Evolutionary conservation across 2,113 vertebrate species (phyloP).

Genomic region (Amia ocellicauda): DNA sequence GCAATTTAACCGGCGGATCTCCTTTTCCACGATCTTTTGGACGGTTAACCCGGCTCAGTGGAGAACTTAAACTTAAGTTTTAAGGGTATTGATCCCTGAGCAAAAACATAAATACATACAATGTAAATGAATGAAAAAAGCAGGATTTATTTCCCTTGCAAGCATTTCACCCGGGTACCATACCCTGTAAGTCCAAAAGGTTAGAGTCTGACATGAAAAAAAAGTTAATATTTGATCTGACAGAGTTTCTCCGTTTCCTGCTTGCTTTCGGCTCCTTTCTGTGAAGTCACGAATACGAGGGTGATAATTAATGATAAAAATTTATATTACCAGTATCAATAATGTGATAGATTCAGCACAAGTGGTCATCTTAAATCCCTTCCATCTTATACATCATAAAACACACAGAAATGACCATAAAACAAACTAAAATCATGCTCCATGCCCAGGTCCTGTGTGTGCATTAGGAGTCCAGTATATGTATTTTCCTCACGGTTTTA

Average conservation of each 20-base stretch:
- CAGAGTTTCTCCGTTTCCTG: neutral
- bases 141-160: slow-evolving; percentile 4
- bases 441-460: slow-evolving; percentile 39
- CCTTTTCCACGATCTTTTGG: too few species aligned
- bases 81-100: neutral
- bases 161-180: neutral
- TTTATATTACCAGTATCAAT: slow-evolving; percentile 22
- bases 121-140: slow-evolving; percentile 17
- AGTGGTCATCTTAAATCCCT: neutral
- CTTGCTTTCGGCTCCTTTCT: neutral
- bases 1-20: too few species aligned
- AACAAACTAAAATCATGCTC: slow-evolving; percentile 11
- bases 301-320: neutral
- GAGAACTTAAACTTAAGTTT: neutral
- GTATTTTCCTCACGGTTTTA: too few species aligned
- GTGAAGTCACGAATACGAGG: too few species aligned
- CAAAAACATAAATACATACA: slow-evolving; percentile 5
- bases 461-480: too few species aligned
- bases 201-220: slow-evolving; percentile 3
- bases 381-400: neutral
- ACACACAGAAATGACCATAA: slow-evolving; percentile 15
- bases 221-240: slow-evolving; percentile 23
- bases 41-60: too few species aligned
- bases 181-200: slow-evolving; percentile 5
- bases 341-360: neutral